Evolutionary conservation across 2,888 invertebrate species (phyloP).

Genomic region (Ypsolopha sequella): DNA sequence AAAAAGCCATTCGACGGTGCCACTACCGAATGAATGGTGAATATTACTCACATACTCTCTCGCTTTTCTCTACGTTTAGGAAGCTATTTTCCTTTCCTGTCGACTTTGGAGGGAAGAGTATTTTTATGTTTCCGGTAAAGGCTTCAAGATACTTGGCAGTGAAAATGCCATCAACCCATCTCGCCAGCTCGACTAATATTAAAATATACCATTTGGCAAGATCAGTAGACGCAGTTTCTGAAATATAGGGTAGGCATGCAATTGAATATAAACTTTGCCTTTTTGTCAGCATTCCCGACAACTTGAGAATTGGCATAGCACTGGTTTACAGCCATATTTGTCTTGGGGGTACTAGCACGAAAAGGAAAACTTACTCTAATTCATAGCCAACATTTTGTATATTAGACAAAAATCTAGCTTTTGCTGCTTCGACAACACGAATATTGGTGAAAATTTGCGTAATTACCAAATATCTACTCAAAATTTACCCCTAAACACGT

Average conservation of each 20-base stretch:
- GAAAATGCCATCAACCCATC: slow-evolving; percentile 22
- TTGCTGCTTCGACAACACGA: too few relatives aligned
- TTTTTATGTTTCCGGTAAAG: slow-evolving; percentile 37
- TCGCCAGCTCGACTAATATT: slow-evolving; percentile 42
- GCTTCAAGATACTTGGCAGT: slow-evolving; percentile 15
- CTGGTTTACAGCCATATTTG: too few relatives aligned
- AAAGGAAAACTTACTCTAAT: too few relatives aligned
- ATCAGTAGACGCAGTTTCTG: slow-evolving; percentile 23
- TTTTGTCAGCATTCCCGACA: slow-evolving; percentile 25
- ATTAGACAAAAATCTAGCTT: too few relatives aligned
- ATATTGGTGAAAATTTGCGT: too few relatives aligned
- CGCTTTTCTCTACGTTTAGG: slow-evolving; percentile 13
- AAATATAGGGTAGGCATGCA: slow-evolving; percentile 27
- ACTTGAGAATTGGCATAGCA: too few relatives aligned
- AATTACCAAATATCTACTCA: too few relatives aligned
- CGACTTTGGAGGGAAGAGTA: slow-evolving; percentile 7
- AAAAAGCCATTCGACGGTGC: slow-evolving; percentile 34
- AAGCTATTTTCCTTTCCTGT: slow-evolving; percentile 11
- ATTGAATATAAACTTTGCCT: slow-evolving; percentile 32
- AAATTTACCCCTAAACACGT: too few relatives aligned
- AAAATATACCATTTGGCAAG: slow-evolving; percentile 59
- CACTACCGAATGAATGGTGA: slow-evolving; percentile 34
- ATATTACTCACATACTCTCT: slow-evolving; percentile 31
- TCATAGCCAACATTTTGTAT: too few relatives aligned
- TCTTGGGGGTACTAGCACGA: too few relatives aligned